Base-by-base conservation (phyloP, 1,140 invertebrate genomes). In the Bombus huntii region DNA sequence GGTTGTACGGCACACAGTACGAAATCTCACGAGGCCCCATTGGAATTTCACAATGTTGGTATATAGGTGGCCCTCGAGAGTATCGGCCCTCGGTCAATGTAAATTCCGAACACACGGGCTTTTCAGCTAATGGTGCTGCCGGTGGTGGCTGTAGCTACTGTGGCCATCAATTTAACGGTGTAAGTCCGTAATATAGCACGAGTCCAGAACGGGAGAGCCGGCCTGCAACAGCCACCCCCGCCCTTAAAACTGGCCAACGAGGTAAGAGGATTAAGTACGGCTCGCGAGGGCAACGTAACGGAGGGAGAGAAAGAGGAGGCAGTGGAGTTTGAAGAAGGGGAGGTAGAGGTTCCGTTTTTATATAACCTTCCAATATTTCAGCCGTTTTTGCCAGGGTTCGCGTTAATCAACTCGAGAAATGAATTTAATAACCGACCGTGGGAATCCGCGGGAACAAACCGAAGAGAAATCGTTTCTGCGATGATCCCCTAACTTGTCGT, bases 401-500 rank as follows among this genome's bases (percentile, higher is more conserved):
- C 89, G 86, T 90, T 90, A 90, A 90, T 90, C 89, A 90, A 90
- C 86, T 79, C 86, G 86, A 90, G 89, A 88, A 90, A 90, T 90
- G 89, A 90, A 90, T 90, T 90, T 90, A 90, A 90, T 90, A 90
- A 88, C 75, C 89, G 88, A 85, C 86, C 89, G 72, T 75, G 77
- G 72, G 59, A 79, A 83, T 79, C 75, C 81, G 87, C 84, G 53
- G 75, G 74, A 75, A 70, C 66, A 76, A 74, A 81, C 70, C 44
- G 57, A 72, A 22, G 47, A 79, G 79, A 80, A 53, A 90, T 85
- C 88, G 81, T 71, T 78, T 87, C 73, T 12, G 31, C 68, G 78
- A 81, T 77, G 25, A 66, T 74, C 73, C 73, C 34, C 47, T 22
- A 53, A 53, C 47, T 53, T 53, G 47, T 53, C 47, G 47, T 53